These are phyloP conservation scores for Epizoanthus illoricatus DNA, from an alignment of 92 coral and sea anemone genomes.

Conservation along the genomic window DNA sequence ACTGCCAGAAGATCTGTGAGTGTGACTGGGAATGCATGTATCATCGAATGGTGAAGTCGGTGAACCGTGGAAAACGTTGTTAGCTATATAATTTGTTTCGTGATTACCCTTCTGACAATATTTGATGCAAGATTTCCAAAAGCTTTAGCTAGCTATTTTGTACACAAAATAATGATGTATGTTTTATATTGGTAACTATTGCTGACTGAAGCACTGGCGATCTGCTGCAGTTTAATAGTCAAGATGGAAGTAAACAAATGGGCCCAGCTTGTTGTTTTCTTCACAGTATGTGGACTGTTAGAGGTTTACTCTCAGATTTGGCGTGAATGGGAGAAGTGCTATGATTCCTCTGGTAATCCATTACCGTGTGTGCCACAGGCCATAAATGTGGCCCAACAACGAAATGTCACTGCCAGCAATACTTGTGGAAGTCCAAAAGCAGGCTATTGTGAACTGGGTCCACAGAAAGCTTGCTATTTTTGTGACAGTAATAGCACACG, in stretches of 20 bases:
- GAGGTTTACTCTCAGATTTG: constrained; percentile 21
- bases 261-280: neutral
- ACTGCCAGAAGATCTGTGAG: neutral
- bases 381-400: constrained; percentile 52
- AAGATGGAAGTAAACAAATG: constrained; percentile 7
- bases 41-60: no score
- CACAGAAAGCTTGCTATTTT: constrained; percentile 53
- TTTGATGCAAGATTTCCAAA: no score
- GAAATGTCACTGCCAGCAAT: constrained; percentile 69
- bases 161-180: no score
- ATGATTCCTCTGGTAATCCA: constrained; percentile 58
- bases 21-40: no score
- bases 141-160: no score
- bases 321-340: constrained; percentile 50
- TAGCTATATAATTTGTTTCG: no score
- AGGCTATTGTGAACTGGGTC: constrained; percentile 75
- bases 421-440: constrained; percentile 79
- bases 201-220: no score
- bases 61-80: no score
- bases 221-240: no score
- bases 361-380: constrained; percentile 74
- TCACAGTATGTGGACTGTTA: constrained; percentile 2
- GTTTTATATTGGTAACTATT: no score
- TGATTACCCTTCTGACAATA: no score
- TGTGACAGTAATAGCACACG: constrained; percentile 80